Evolutionary conservation across 1,140 invertebrate species (phyloP), one percentile per base, ranked within the genome.

Genomic region (Bombus impatiens): DNA sequence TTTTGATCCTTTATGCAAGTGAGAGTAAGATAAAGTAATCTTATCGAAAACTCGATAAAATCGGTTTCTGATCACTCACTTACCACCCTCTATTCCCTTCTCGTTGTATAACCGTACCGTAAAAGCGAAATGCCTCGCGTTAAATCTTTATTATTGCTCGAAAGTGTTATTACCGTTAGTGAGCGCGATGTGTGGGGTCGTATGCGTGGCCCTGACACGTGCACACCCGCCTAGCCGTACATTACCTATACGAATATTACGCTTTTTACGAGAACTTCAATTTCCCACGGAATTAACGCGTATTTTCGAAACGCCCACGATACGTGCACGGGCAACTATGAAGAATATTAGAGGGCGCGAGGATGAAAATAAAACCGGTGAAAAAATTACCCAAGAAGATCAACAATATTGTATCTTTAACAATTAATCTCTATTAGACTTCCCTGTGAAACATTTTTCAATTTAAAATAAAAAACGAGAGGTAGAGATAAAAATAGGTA

Each of bases 221-320:
- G 80, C 80, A 44, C 47, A 12, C 32, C 47, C 70, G 25, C 12
- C 72, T 40, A 62, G 3, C 18, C 81, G 62, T 83, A 77, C 77
- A 77, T 83, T 77, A 83, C 76, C 81, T 10, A n/a, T 76, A 82
- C 72, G 81, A 82, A 82, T 82, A 82, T 83, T 83, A 65, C 81
- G 15, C 42, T 83, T 83, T 82, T 44, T 83, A 82, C 72, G 71
- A 76, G 57, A 82, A 82, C 71, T 82, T 82, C 70, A 82, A 82
- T 82, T 82, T 82, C 53, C 22, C 40, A n/a, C 47, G 70, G 35
- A 82, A 82, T 82, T 82, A 82, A 82, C 71, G 81, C 15, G 71
- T 76, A 47, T 47, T 82, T 76, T 37, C 72, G 81, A 62, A 76
- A 65, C 22, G 71, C 74, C 12, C 32, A n/a, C 72, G 79, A 44